These are phyloP conservation scores for Irena cyanogastra DNA, from an alignment of 2,113 vertebrate genomes.

Conservation along the genomic window DNA sequence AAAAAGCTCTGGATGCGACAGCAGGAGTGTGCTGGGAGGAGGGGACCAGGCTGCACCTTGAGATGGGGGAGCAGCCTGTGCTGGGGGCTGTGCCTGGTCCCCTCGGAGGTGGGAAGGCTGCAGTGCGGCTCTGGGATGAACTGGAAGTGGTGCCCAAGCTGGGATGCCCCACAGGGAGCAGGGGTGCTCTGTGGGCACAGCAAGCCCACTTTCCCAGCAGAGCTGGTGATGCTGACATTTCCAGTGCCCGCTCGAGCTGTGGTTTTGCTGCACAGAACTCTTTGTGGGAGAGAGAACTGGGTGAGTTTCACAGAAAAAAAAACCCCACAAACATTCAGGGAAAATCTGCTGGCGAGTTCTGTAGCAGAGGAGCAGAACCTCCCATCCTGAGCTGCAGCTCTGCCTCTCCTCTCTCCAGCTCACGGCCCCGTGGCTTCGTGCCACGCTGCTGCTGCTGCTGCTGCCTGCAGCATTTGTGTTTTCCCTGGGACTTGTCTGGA, in stretches of 20 bases:
- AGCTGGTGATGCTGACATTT: not conserved
- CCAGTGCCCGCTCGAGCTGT: not conserved
- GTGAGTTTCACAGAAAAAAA: fast-evolving
- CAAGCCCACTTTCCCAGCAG: not conserved
- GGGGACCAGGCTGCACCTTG: not conserved
- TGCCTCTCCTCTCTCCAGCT: not conserved
- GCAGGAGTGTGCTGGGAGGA: not conserved
- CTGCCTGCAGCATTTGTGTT: not conserved
- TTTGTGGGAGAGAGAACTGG: not conserved
- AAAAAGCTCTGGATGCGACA: not conserved
- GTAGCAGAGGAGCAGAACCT: not conserved
- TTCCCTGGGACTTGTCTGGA: not conserved
- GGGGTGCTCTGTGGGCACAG: not conserved
- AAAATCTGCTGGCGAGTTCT: not conserved
- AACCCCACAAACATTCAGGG: not conserved
- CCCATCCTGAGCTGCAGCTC: not conserved
- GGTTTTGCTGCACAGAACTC: not conserved
- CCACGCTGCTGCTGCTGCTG: not conserved
- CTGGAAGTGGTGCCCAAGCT: not conserved
- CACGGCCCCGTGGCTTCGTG: not conserved
- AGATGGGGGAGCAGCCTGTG: not conserved
- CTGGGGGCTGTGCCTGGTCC: not conserved
- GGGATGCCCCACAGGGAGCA: not conserved
- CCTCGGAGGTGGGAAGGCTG: fast-evolving
- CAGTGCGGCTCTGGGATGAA: not conserved